A percentile compares a stretch with the other conserved stretches of the same genome.
These are phyloP conservation scores for Drosophila tripunctata DNA, from an alignment of 2,888 invertebrate species.

Conservation along the genomic window DNA sequence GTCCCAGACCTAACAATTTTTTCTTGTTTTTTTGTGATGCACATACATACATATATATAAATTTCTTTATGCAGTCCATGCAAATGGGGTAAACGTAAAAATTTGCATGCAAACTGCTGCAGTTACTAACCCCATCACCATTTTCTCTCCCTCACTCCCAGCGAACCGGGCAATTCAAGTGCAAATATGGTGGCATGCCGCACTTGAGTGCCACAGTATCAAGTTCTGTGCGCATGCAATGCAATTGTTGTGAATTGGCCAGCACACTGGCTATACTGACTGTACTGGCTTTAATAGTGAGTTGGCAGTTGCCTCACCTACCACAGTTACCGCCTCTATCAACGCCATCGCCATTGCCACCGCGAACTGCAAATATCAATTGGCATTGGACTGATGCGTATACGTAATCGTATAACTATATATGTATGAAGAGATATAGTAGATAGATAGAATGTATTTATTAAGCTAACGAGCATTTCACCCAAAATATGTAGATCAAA, in stretches of 20 bases:
- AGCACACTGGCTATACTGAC: neutral
- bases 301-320: neutral
- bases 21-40: constrained; percentile 15
- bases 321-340: constrained; percentile 10
- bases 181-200: constrained; percentile 74
- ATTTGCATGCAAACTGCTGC: constrained; percentile 70
- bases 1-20: neutral
- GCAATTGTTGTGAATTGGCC: constrained; percentile 75
- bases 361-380: constrained; percentile 37
- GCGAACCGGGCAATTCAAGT: constrained; percentile 63
- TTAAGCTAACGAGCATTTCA: constrained; percentile 15
- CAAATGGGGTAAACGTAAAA: constrained; percentile 65
- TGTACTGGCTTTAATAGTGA: neutral
- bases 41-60: constrained; percentile 1
- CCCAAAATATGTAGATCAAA: constrained; percentile 25
- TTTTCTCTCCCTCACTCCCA: neutral
- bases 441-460: too few relatives aligned
- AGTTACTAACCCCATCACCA: constrained; percentile 22
- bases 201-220: constrained; percentile 62
- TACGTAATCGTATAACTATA: neutral
- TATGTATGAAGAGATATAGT: neutral
- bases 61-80: constrained; percentile 43
- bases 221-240: constrained; percentile 70
- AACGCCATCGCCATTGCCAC: constrained; percentile 19
- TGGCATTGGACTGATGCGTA: constrained; percentile 4